Base-by-base conservation (phyloP, 2,888 invertebrate species). In the Apotomis capreana region DNA sequence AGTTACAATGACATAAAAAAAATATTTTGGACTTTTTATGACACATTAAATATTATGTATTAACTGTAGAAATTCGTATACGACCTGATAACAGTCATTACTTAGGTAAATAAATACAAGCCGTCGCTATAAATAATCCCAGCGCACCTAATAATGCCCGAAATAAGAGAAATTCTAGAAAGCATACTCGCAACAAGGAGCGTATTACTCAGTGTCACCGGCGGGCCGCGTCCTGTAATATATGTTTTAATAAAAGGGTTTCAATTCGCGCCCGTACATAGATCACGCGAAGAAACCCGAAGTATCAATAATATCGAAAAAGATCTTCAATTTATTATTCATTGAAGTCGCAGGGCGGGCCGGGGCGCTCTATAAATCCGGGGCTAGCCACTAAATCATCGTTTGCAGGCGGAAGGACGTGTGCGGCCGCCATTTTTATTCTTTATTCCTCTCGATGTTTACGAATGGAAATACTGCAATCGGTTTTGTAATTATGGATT, bases 161-260 rank as follows among this genome's bases (percentile, higher is more conserved):
- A 88, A 89, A 90, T 89, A 88, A 85, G 84, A 86, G 82, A 86
- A 86, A 80, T 83, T 84, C 78, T 78, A 79, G 81, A 84, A 87
- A 88, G 89, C 89, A 88, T 86, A 87, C 89, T 89, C 84, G 89
- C 90, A 89, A 91, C 89, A 89, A 87, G 87, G 87, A 89, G 87
- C 85, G 81, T 91, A 92, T 93, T 91, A 91, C 92, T 93, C 92
- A 91, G 87, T 92, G 92, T 92, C 92, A 90, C 84, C 78, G 26
- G 78, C 89, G 85, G 84, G 91, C 87, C 90, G 92, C 85, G 91
- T 87, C 85, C 83, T 81, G 83, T 92, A 92, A 93, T 92, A 91
- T 92, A 92, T 92, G 92, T 90, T 91, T 92, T 92, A 92, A 93
- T 92, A 92, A 92, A 92, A 92, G 91, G 91, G 90, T 91, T 91